These are phyloP conservation scores for Poecilia gillii DNA, from an alignment of 2,797 vertebrate species.

Conservation along the genomic window DNA sequence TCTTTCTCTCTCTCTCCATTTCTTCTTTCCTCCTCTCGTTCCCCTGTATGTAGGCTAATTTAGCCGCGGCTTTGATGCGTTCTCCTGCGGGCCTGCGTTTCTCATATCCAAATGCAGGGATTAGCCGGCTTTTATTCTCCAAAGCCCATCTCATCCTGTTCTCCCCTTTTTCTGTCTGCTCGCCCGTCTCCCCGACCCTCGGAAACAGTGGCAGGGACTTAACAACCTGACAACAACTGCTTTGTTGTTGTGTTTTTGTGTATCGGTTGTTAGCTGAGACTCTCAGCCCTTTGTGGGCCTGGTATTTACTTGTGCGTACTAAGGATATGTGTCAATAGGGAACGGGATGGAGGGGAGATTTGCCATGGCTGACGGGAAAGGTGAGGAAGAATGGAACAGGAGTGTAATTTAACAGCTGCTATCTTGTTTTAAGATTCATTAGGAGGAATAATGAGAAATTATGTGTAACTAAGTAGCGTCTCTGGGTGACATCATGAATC, in stretches of 20 bases:
- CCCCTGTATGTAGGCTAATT: constrained; percentile 83
- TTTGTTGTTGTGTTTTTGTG: constrained; percentile 81
- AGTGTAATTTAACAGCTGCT: constrained; percentile 63
- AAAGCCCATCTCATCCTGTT: constrained; percentile 86
- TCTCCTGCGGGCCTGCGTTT: constrained; percentile 84
- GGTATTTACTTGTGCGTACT: constrained; percentile 57
- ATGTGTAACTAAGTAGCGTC: constrained; percentile 80
- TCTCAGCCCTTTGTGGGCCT: constrained; percentile 73
- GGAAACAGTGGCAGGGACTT: constrained; percentile 79
- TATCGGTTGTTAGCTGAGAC: constrained; percentile 76
- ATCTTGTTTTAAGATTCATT: constrained; percentile 86
- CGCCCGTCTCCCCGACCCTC: constrained; percentile 72
- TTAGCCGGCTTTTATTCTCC: constrained; percentile 85
- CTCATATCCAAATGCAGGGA: constrained; percentile 89
- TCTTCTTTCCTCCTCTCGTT: constrained; percentile 66
- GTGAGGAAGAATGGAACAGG: constrained; percentile 47
- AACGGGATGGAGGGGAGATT: constrained; percentile 58
- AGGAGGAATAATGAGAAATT: constrained; percentile 83
- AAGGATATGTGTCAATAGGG: constrained; percentile 65
- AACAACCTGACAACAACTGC: constrained; percentile 78
- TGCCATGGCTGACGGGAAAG: constrained; percentile 65
- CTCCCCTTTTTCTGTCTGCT: constrained; percentile 72
- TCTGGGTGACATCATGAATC: constrained; percentile 80
- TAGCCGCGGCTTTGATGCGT: constrained; percentile 85
- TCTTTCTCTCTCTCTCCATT: constrained; percentile 49